Conservation (phyloP, 2,113 vertebrate species). For the Carassius gibelio region DNA sequence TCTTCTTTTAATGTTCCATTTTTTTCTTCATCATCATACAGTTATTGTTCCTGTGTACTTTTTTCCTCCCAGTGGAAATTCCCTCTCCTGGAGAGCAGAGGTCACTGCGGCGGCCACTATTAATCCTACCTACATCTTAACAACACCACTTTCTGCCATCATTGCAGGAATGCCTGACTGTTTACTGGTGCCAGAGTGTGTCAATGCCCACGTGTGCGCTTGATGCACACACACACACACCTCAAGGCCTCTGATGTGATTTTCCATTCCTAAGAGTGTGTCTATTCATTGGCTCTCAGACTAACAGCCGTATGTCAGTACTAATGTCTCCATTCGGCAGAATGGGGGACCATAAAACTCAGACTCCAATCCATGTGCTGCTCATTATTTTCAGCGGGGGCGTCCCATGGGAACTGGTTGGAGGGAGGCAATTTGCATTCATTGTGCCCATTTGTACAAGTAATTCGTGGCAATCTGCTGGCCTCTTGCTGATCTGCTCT, state of each 20-base stretch:
- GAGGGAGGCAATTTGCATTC: constrained; percentile 48
- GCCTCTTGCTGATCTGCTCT: constrained; percentile 37
- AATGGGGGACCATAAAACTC: constrained; percentile 37
- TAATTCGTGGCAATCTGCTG: constrained; percentile 46
- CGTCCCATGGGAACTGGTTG: constrained; percentile 45
- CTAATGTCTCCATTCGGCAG: constrained; percentile 46
- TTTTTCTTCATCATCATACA: not conserved
- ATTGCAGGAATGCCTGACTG: not conserved
- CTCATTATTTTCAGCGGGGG: constrained; percentile 44
- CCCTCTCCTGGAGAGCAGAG: constrained; percentile 13
- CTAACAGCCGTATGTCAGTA: constrained; percentile 31
- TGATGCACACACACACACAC: not conserved
- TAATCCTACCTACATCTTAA: constrained; percentile 5
- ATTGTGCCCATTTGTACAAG: constrained; percentile 52
- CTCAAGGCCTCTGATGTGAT: not conserved
- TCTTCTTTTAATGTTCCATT: not conserved
- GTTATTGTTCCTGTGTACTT: not conserved
- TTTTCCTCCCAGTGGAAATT: constrained; percentile 7
- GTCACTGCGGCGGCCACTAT: not conserved
- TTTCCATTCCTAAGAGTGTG: not conserved
- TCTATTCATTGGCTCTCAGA: constrained; percentile 26
- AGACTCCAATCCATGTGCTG: constrained; percentile 52
- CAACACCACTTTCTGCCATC: constrained; percentile 8
- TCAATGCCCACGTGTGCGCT: constrained; percentile 16
- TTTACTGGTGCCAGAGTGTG: constrained; percentile 9